Evolutionary conservation across 2,113 vertebrate genomes (phyloP).

Genomic region (Ahaetulla prasina): DNA sequence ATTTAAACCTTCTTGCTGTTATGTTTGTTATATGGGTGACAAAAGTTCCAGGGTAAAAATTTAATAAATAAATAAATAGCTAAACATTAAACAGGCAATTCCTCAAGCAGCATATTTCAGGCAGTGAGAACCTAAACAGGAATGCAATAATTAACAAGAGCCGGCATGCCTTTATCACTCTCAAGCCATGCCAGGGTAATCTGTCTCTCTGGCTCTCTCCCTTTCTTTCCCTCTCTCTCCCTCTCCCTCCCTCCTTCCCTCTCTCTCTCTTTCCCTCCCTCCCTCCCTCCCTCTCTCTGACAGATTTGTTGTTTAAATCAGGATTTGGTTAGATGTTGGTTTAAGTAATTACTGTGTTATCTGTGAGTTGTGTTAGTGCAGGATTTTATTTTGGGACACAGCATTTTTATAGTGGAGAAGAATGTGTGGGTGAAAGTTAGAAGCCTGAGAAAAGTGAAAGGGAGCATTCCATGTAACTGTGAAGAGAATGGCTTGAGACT

Average conservation of each 20-base stretch:
- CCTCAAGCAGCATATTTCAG: neutral
- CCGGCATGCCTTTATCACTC: neutral
- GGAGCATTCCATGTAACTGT: neutral
- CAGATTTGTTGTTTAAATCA: neutral
- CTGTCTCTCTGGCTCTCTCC: too few relatives aligned
- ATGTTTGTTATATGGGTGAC: neutral
- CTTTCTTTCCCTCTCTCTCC: too few relatives aligned
- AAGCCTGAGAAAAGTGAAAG: neutral
- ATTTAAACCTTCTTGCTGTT: neutral
- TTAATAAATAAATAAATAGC: neutral
- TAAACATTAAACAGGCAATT: neutral
- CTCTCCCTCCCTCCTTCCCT: too few relatives aligned
- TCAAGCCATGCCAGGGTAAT: neutral
- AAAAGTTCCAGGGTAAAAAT: neutral
- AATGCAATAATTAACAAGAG: neutral
- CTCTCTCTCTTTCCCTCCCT: too few relatives aligned
- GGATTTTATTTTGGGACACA: neutral
- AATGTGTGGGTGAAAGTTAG: neutral
- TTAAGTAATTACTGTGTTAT: neutral
- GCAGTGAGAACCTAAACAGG: neutral
- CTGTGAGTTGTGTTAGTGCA: neutral
- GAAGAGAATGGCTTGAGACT: neutral
- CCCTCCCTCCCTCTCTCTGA: neutral
- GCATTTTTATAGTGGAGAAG: neutral
- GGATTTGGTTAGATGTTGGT: neutral